Conservation (phyloP, 2,888 invertebrate genomes). For the Mesochorus sp. region DNA sequence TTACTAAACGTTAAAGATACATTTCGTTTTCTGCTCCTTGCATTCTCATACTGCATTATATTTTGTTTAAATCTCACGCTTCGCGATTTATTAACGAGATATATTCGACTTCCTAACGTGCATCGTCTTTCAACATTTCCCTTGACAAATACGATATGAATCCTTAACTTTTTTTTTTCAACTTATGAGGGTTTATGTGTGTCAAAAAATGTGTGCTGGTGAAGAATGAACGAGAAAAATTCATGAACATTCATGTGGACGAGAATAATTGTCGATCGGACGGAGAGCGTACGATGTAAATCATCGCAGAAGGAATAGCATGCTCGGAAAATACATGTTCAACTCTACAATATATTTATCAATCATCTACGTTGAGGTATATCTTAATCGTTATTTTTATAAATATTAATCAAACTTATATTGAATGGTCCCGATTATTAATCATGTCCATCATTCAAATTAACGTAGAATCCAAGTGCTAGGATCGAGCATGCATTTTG, state of each 20-base stretch:
- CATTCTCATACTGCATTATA: neutral
- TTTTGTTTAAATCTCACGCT: neutral
- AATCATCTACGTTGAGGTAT: no score
- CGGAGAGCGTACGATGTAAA: constrained; percentile 12
- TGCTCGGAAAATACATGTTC: constrained; percentile 8
- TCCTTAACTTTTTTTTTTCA: constrained; percentile 22
- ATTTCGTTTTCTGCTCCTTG: neutral
- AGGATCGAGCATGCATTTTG: constrained; percentile 42
- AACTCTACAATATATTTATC: no score
- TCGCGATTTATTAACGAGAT: neutral
- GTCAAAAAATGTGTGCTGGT: constrained; percentile 43
- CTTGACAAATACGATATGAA: constrained; percentile 62
- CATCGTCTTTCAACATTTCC: constrained; percentile 58
- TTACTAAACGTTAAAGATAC: neutral
- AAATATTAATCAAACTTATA: no score
- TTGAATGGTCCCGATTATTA: no score
- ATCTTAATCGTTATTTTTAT: neutral
- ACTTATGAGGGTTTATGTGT: constrained; percentile 26
- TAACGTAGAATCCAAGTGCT: constrained; percentile 1
- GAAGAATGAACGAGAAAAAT: constrained; percentile 19
- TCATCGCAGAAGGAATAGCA: constrained; percentile 9
- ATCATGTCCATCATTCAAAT: no score
- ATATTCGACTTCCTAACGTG: constrained; percentile 36
- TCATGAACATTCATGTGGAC: neutral
- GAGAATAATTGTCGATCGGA: neutral